Percentiles rank a stretch among this genome's conserved stretches.
Evolutionary conservation across 2,113 vertebrate species (phyloP).

Genomic region (Albula glossodonta): DNA sequence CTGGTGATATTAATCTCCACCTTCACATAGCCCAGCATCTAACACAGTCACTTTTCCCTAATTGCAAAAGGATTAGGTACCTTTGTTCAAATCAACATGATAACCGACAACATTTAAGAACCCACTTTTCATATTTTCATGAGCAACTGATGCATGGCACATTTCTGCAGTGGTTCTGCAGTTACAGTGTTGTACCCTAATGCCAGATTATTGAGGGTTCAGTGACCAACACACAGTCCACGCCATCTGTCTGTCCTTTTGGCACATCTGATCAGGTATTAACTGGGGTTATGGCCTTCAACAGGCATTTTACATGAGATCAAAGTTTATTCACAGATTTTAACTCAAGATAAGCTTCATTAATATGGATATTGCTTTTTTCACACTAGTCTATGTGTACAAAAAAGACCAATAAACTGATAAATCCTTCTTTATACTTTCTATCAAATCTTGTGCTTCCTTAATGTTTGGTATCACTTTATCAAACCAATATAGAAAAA

Average conservation of each 20-base stretch:
- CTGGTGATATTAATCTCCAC: not conserved
- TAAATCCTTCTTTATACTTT: not conserved
- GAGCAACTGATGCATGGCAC: too few species aligned
- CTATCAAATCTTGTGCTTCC: not conserved
- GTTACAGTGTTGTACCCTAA: not conserved
- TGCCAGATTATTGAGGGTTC: not conserved
- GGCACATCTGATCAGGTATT: not conserved
- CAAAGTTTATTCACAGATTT: not conserved
- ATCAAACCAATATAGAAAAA: not conserved
- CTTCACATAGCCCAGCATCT: not conserved
- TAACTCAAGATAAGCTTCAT: not conserved
- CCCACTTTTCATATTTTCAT: too few species aligned
- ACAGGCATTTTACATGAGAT: not conserved
- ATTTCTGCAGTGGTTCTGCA: too few species aligned
- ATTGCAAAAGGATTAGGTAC: not conserved
- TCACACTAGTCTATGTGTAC: not conserved
- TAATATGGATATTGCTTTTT: not conserved
- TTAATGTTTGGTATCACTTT: not conserved
- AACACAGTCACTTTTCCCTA: not conserved
- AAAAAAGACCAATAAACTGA: not conserved
- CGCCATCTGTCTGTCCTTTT: not conserved
- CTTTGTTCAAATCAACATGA: slow-evolving; percentile 1
- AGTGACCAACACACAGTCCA: not conserved
- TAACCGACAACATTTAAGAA: not conserved
- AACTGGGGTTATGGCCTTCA: not conserved